Base-by-base conservation (phyloP, 37 sponge, comb jelly and placozoan genomes). In the Spongia lamella region DNA sequence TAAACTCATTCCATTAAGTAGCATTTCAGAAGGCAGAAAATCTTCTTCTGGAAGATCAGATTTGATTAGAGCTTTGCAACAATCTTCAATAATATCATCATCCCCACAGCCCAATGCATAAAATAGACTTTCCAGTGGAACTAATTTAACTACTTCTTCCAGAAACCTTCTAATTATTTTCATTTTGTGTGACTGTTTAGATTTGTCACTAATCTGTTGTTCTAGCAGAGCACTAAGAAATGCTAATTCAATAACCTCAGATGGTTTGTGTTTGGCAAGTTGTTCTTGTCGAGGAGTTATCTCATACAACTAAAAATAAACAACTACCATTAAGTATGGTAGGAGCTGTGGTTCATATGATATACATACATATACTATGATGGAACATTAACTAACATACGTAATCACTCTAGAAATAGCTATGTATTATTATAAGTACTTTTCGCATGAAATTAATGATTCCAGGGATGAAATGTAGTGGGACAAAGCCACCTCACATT, bases 91-190 rank as follows among this genome's bases (percentile, higher is more conserved):
- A 47, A 61, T 74, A 19, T 66, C 75, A 50, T 79, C 26, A 62
- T 70, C 67, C 19, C 30, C 25, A 29, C 79, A 34, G 1, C 43
- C 68, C 47, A 86, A 68, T 17, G 86, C 86, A 73, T 75, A 51
- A 3, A 72, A 79, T 38, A 86, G 72, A 24, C 86, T 86, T 59
- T 86, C 86, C 39, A 86, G 9, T 0, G 86, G 86, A 54, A 86
- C 86, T 38, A 86, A 43, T 25, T 73, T 63, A 17, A 79, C 80
- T 24, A 75, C 86, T 58, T 86, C 53, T 38, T 79, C 86, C 26
- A 86, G 68, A 73, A 86, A 86, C 1, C 65, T 20, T 25, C 50
- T 64, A 5, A 79, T 68, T 13, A 7, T 32, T 9, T 34, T 54
- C 13, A 72, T 58, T 6, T 79, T 72, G 33, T 72, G 19, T 20